Evolutionary conservation across 1,140 invertebrate species (phyloP).

Genomic region (Halictus rubicundus): DNA sequence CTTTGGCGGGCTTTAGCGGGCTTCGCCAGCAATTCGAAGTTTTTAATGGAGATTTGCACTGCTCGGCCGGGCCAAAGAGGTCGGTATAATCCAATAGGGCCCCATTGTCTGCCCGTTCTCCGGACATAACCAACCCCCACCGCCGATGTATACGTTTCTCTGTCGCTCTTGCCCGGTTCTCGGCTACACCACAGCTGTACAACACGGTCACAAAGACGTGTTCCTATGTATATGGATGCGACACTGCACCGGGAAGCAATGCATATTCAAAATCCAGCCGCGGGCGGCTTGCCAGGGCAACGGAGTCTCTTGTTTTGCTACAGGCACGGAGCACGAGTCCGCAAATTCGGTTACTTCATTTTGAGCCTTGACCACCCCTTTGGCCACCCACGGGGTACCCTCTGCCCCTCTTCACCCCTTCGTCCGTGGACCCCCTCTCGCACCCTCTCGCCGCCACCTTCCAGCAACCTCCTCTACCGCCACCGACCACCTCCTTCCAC

Average conservation of each 20-base stretch:
- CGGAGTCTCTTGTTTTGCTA: slow-evolving; percentile 74
- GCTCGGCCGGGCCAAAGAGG: slow-evolving; percentile 72
- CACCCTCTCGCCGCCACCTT: slow-evolving; percentile 1
- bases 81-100: slow-evolving; percentile 74
- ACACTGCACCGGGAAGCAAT: slow-evolving; percentile 73
- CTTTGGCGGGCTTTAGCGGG: not conserved
- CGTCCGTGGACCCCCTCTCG: slow-evolving; percentile 14
- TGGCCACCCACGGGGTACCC: slow-evolving; percentile 23
- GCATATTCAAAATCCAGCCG: slow-evolving; percentile 80
- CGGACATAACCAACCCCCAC: slow-evolving; percentile 52
- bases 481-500: slow-evolving; percentile 23
- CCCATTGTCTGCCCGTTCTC: slow-evolving; percentile 75
- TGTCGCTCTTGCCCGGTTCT: slow-evolving; percentile 7
- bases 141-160: not conserved
- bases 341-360: slow-evolving; percentile 79
- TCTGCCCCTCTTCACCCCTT: not conserved
- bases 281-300: slow-evolving; percentile 71
- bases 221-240: slow-evolving; percentile 65
- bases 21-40: slow-evolving; percentile 66
- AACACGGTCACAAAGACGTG: slow-evolving; percentile 60
- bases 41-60: slow-evolving; percentile 76
- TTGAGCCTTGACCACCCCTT: slow-evolving; percentile 66
- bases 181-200: slow-evolving; percentile 35
- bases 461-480: slow-evolving; percentile 27
- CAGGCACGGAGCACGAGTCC: slow-evolving; percentile 73